These are phyloP conservation scores for Tringa solitaria DNA, from an alignment of 2,113 vertebrate species.

Conservation along the genomic window DNA sequence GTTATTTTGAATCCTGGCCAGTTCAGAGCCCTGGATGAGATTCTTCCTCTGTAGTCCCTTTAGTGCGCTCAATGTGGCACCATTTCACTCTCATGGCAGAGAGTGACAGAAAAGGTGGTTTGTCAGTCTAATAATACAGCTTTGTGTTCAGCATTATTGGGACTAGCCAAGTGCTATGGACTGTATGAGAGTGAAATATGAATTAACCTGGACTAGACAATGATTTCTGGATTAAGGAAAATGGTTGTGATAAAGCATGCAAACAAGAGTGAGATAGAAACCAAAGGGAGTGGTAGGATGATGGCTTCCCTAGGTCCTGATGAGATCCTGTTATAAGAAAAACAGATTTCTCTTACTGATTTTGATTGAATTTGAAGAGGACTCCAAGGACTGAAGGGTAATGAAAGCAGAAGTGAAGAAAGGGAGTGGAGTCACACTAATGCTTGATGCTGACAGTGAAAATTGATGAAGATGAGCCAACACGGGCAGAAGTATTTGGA, in stretches of 20 bases:
- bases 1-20: neutral
- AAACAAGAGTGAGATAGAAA: neutral
- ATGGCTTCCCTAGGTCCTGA: neutral
- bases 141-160: neutral
- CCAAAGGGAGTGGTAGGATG: neutral
- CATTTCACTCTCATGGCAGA: neutral
- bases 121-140: neutral
- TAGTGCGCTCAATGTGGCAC: neutral
- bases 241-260: neutral
- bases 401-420: neutral
- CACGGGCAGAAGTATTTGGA: neutral
- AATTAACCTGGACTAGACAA: neutral
- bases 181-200: neutral
- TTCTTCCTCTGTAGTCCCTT: neutral
- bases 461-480: neutral
- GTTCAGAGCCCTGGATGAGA: neutral
- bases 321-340: neutral
- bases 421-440: rapidly evolving
- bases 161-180: neutral
- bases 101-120: neutral
- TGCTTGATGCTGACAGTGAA: neutral
- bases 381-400: neutral
- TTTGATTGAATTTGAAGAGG: neutral
- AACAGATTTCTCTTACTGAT: neutral
- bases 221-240: neutral